Evolutionary conservation across 2,888 invertebrate genomes (phyloP).

Genomic region (Diachrysia chrysitis): DNA sequence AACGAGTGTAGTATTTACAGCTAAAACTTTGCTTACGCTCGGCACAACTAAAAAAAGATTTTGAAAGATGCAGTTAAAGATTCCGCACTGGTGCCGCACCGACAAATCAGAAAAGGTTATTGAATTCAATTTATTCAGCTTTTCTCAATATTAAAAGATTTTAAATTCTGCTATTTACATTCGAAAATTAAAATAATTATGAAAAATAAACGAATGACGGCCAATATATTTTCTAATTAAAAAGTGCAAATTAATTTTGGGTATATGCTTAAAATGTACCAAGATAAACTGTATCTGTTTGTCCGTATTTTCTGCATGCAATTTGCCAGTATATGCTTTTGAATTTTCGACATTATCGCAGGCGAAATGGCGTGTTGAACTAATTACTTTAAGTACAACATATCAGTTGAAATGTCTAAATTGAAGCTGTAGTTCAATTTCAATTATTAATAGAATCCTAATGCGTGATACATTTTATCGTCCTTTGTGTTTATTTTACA

Average conservation of each 20-base stretch:
- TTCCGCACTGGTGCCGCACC: no score
- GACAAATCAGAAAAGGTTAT: slow-evolving; percentile 7
- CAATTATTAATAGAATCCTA: neutral
- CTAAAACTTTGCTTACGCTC: no score
- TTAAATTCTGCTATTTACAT: slow-evolving; percentile 22
- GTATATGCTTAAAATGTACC: no score
- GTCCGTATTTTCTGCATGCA: no score
- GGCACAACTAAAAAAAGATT: no score
- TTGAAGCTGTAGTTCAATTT: neutral
- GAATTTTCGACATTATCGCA: no score
- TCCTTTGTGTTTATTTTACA: neutral
- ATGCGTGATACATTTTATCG: neutral
- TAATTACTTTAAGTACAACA: neutral
- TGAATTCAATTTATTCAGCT: slow-evolving; percentile 21
- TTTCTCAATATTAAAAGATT: slow-evolving; percentile 35
- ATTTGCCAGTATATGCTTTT: no score
- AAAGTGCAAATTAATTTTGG: no score
- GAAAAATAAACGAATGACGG: slow-evolving; percentile 7
- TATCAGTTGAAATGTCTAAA: slow-evolving; percentile 11
- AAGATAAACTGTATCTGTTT: slow-evolving; percentile 10
- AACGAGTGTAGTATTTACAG: no score
- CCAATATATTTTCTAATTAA: slow-evolving; percentile 22
- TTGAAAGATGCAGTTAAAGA: no score
- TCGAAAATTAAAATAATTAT: slow-evolving; percentile 11
- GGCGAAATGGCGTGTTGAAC: no score